Base-by-base conservation (phyloP, 2,888 invertebrate species). In the Sepioteuthis lessoniana region DNA sequence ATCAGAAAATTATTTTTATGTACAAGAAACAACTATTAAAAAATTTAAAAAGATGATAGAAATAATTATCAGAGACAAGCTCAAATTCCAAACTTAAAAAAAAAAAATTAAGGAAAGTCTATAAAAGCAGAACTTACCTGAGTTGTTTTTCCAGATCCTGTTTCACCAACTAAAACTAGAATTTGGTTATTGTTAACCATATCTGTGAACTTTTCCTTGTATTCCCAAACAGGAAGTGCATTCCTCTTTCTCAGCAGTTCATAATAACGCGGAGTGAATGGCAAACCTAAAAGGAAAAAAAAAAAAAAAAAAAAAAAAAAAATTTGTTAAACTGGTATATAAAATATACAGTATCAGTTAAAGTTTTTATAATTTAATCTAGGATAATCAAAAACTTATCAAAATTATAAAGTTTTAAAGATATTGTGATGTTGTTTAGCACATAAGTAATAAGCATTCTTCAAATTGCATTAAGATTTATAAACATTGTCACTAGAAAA, bases 141-240 rank as follows among this genome's bases (percentile, higher is more conserved):
- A 28, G 99, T 99, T 0, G 99, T 99, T 97, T 99, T 99, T 0
- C 99, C 99, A 3, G 99, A 99, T n/a, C 99, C 99, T 50, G 97
- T 99, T 97, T 99, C 99, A 96, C 99, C 99, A 8, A 99, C 99
- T 0, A 99, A 97, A 2, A 99, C 99, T 47, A 99, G 98, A 95
- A 98, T 98, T 97, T 99, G 99, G 97, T 99, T 98, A 94, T 98
- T 98, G 95, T 98, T 98, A n/a, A 99, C 97, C 90, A 99, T 98
- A 96, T 99, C 98, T 98, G 99, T 98, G 97, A 99, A 99, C 97
- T 99, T 99, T 1, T 98, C 98, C 96, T 98, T 98, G 97, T 99
- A 99, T 97, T 99, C 99, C 98, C 99, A 99, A 0, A 99, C 99
- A 0, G 99, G 99, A 94, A 99, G 97, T 2, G 98, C 98, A 55